Evolutionary conservation across 2,888 invertebrate genomes (phyloP).

Genomic region (Lochmaea crataegi): DNA sequence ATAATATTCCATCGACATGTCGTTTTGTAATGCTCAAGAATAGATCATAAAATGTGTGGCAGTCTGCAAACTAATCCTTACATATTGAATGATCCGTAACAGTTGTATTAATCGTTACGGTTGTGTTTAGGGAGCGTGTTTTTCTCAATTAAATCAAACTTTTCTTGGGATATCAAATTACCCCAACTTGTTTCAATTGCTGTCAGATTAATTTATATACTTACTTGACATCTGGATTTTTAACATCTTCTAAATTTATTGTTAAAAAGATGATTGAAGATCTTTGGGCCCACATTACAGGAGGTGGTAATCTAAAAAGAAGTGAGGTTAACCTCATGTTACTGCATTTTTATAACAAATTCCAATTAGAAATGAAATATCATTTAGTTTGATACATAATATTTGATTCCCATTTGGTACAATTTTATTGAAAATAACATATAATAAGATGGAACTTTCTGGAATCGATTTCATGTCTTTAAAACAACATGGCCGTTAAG

Average conservation of each 20-base stretch:
- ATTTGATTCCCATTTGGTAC: background rate
- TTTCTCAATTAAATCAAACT: no score
- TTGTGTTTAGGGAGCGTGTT: no score
- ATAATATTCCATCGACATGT: no score
- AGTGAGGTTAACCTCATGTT: constrained; percentile 50
- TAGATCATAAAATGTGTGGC: no score
- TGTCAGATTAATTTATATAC: constrained; percentile 55
- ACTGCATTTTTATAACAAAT: constrained; percentile 3
- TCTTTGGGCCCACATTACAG: constrained; percentile 95
- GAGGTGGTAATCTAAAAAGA: constrained; percentile 75
- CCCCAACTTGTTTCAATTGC: no score
- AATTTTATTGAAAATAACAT: background rate
- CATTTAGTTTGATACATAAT: background rate
- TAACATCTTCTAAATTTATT: constrained; percentile 90
- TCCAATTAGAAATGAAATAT: background rate
- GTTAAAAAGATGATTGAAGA: constrained; percentile 86
- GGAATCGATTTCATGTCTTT: constrained; percentile 57
- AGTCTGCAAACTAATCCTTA: no score
- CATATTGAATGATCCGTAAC: no score
- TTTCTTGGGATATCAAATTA: no score
- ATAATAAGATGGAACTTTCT: constrained; percentile 51
- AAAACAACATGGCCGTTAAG: constrained; percentile 58
- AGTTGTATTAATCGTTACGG: no score
- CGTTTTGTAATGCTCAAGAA: no score
- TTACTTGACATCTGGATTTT: constrained; percentile 83